phyloP scores from a whole-genome alignment of 2,113 vertebrate species.

The Phasianus colchicus region DNA sequence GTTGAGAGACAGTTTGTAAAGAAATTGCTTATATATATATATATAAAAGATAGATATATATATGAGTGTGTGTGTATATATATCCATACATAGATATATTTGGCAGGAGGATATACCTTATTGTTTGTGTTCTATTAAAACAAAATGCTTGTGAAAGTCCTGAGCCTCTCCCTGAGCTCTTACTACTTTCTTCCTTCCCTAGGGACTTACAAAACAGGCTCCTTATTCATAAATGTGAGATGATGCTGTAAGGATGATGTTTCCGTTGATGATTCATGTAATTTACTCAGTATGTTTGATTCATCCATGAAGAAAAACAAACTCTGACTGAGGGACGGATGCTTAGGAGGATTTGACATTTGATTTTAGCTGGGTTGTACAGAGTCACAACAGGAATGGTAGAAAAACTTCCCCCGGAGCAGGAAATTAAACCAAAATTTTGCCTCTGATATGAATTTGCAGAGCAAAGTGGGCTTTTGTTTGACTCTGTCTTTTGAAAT shows the following conservation, averaged over 20 bases:
- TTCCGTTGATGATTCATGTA: conserved; percentile 65
- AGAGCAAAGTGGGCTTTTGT: background rate
- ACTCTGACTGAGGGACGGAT: conserved; percentile 43
- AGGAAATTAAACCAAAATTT: background rate
- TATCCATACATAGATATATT: background rate
- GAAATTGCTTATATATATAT: background rate
- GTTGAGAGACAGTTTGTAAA: conserved; percentile 25
- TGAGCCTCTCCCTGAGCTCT: conserved; percentile 28
- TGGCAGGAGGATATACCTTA: background rate
- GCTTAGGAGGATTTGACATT: conserved; percentile 31
- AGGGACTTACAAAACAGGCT: conserved; percentile 52
- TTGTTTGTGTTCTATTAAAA: conserved; percentile 8
- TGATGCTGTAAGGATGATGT: conserved; percentile 61
- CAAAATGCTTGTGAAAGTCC: background rate
- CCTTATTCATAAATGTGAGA: conserved; percentile 58
- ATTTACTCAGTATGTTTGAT: conserved; percentile 58
- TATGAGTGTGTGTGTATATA: too few relatives aligned
- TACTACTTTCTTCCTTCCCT: conserved; percentile 21
- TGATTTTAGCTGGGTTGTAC: conserved; percentile 31
- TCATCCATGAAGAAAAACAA: conserved; percentile 48
- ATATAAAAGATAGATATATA: background rate
- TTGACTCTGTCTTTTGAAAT: background rate
- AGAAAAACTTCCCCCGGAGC: background rate
- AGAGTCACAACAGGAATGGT: background rate
- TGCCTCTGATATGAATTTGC: background rate